Conservation (phyloP, 2,888 invertebrate species). For the Drosophila imparisetae region DNA sequence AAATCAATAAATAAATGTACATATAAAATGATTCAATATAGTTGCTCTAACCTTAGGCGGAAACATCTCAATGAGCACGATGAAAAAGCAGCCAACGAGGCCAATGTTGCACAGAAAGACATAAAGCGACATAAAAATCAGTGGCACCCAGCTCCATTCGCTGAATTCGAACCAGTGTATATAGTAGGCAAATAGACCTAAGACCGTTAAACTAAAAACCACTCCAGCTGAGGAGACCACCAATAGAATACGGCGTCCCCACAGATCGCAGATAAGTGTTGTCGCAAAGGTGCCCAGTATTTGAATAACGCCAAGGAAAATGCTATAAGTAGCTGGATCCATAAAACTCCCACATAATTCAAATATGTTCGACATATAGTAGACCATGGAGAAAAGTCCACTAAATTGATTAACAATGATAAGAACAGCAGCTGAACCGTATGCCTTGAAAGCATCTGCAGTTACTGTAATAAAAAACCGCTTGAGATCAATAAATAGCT, state of each 20-base stretch:
- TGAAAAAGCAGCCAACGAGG: conserved; percentile 79
- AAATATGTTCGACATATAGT: conserved; percentile 83
- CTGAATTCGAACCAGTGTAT: conserved; percentile 51
- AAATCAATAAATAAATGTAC: not conserved
- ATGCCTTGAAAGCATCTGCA: conserved; percentile 65
- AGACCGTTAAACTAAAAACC: conserved; percentile 65
- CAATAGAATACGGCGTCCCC: conserved; percentile 79
- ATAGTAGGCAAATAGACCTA: conserved; percentile 75
- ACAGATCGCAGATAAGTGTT: conserved; percentile 77
- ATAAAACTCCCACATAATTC: conserved; percentile 71
- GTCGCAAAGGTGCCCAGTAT: conserved; percentile 78
- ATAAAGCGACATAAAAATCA: conserved; percentile 77
- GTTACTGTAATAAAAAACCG: conserved; percentile 61
- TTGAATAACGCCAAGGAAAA: conserved; percentile 80
- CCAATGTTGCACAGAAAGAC: conserved; percentile 82
- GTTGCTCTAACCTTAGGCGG: conserved; percentile 76
- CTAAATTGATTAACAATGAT: conserved; percentile 78
- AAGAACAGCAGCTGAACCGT: conserved; percentile 65
- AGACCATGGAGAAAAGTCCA: conserved; percentile 80
- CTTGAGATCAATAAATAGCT: not conserved
- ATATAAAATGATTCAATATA: not conserved
- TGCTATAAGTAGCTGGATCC: conserved; percentile 79
- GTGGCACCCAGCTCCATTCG: conserved; percentile 77
- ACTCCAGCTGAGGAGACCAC: conserved; percentile 75
- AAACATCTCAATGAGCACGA: conserved; percentile 82